Evolutionary conservation across 2,113 vertebrate genomes (phyloP).

Genomic region (Tupaia chinensis): DNA sequence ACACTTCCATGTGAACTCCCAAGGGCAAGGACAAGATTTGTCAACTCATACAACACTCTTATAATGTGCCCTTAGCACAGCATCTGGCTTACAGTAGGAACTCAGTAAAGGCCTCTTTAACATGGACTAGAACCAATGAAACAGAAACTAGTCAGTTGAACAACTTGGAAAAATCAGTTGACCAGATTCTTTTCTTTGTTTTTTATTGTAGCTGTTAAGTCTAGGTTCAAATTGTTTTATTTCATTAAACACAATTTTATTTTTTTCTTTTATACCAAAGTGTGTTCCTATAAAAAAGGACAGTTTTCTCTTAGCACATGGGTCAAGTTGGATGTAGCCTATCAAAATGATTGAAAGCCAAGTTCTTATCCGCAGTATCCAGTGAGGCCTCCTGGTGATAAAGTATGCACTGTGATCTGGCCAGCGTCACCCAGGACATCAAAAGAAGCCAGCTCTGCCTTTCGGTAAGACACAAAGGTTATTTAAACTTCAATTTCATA

Average conservation of each 20-base stretch:
- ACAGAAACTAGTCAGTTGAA: slow-evolving; percentile 14
- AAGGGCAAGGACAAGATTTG: neutral
- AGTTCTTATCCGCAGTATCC: neutral
- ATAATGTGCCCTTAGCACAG: neutral
- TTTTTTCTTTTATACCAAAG: slow-evolving; percentile 47
- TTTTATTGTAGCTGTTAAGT: neutral
- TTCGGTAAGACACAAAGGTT: slow-evolving; percentile 68
- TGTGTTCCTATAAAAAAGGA: neutral
- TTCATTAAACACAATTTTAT: slow-evolving; percentile 17
- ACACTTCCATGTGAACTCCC: neutral
- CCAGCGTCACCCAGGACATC: neutral
- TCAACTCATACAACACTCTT: neutral
- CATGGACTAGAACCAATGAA: neutral
- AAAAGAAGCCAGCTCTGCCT: slow-evolving; percentile 30
- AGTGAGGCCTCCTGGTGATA: neutral
- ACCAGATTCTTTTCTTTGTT: slow-evolving; percentile 6
- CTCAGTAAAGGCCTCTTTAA: neutral
- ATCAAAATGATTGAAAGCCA: slow-evolving; percentile 17
- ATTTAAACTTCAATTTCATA: slow-evolving; percentile 71
- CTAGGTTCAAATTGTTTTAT: slow-evolving; percentile 33
- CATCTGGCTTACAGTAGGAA: neutral
- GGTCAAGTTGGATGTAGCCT: neutral
- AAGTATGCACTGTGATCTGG: neutral
- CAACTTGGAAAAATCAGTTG: neutral
- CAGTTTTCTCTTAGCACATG: neutral